phyloP scores from a whole-genome alignment of 2,113 vertebrate genomes.

The Xenotilapia leptura region DNA sequence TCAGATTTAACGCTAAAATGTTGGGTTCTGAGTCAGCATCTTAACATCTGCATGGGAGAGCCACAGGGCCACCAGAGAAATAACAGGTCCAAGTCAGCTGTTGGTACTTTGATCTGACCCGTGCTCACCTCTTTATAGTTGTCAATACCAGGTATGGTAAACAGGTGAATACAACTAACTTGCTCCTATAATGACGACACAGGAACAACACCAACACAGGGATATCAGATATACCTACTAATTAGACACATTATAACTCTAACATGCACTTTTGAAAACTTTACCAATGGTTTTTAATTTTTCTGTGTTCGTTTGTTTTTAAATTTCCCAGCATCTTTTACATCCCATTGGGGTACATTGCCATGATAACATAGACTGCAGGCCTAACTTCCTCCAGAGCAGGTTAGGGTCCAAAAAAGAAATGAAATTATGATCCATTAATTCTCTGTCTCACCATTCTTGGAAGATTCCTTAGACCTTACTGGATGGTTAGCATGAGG shows the following conservation, averaged over 20 bases:
- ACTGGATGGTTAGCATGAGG: background rate
- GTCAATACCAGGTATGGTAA: background rate
- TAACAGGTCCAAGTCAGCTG: background rate
- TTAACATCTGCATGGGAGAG: background rate
- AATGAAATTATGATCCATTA: background rate
- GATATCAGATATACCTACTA: background rate
- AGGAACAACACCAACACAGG: background rate
- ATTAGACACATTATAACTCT: background rate
- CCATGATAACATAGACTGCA: background rate
- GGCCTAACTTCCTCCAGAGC: background rate
- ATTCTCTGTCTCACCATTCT: background rate
- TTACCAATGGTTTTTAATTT: background rate
- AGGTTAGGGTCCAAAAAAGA: background rate
- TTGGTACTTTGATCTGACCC: background rate
- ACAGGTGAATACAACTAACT: background rate
- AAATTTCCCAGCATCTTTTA: background rate
- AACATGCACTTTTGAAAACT: background rate
- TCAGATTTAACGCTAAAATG: background rate
- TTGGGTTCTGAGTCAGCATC: background rate
- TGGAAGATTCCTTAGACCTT: background rate
- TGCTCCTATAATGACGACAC: background rate
- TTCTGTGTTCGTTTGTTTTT: background rate
- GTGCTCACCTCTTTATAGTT: background rate
- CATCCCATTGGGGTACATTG: background rate
- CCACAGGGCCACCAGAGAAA: background rate